Base-by-base conservation (phyloP, 1,140 invertebrate species). In the Heliothis subflexa region DNA sequence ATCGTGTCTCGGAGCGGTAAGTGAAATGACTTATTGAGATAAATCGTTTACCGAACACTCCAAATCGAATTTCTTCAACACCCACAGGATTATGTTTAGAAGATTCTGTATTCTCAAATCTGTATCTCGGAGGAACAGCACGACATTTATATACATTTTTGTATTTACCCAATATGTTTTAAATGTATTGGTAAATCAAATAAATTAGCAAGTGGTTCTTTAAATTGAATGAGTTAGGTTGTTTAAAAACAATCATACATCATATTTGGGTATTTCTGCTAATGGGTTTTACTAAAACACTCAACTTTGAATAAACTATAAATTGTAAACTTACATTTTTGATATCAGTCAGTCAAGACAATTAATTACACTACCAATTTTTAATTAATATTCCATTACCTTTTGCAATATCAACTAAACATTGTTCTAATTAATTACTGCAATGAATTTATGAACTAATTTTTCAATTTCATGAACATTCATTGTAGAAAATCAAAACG, bases 1-100 rank as follows among this genome's bases (percentile, higher is more conserved):
- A 62, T 40, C 11, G 61, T 62, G 61, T 12, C 33, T 62, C 61
- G 33, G 13, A 28, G 13, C 66, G 61, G 75, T 64, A 78, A 81
- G 62, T 83, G 80, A 78, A 80, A 82, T 84, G 80, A 84, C 76
- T 84, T 84, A 83, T 83, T 78, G 79, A 59, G 71, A 79, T 81
- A 81, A 84, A 82, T 73, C 81, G 80, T 84, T 82, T 82, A 80
- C 73, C 55, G 68, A 82, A 77, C 83, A 62, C 81, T 84, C 68
- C 72, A 82, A 78, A 84, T 81, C 83, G 80, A 84, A 84, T 84
- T 80, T 82, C 81, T 77, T 47, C 64, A 18, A 28, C 21, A 70
- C 21, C 14, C 49, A 14, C 12, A 45, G 16, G 18, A 66, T 66
- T 3, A 45, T 64, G 61, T 10, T 64, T 45, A 64, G 33, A 14